A percentile compares a stretch with the other conserved stretches of the same genome.
These are phyloP conservation scores for Hipposideros larvatus DNA, from an alignment of 2,797 vertebrate species.

Conservation along the genomic window DNA sequence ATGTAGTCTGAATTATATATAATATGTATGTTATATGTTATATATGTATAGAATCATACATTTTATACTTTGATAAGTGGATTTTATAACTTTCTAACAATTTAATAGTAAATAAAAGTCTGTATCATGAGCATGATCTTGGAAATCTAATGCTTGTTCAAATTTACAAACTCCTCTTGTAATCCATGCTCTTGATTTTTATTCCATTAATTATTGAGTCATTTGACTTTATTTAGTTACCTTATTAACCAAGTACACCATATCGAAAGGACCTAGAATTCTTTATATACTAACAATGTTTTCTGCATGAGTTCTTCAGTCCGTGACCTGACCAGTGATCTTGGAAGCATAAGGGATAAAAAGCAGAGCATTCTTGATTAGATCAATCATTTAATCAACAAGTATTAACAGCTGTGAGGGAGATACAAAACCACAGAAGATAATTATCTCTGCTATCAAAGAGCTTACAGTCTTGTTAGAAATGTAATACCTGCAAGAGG, in stretches of 20 bases:
- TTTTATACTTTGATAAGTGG: not conserved
- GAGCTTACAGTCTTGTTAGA: conserved; percentile 69
- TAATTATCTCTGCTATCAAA: conserved; percentile 72
- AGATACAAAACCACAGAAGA: conserved; percentile 63
- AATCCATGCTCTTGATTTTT: conserved; percentile 55
- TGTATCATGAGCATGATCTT: not conserved
- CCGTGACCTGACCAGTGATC: conserved; percentile 63
- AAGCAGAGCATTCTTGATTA: conserved; percentile 64
- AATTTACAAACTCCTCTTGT: conserved; percentile 56
- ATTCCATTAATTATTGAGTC: conserved; percentile 51
- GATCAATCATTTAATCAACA: conserved; percentile 82
- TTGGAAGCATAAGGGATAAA: conserved; percentile 56
- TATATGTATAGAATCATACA: not conserved
- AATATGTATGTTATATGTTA: too few species aligned
- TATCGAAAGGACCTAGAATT: not conserved
- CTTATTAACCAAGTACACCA: conserved; percentile 44
- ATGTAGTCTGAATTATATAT: not conserved
- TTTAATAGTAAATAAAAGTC: not conserved
- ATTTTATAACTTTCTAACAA: conserved; percentile 22
- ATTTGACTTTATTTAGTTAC: conserved; percentile 61
- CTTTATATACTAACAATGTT: conserved; percentile 32
- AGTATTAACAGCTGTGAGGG: conserved; percentile 63
- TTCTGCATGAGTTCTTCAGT: conserved; percentile 26
- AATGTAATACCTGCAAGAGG: conserved; percentile 37
- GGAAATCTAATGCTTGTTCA: conserved; percentile 21